Base-by-base conservation (phyloP, 2,797 vertebrate genomes). In the Helostoma temminkii region DNA sequence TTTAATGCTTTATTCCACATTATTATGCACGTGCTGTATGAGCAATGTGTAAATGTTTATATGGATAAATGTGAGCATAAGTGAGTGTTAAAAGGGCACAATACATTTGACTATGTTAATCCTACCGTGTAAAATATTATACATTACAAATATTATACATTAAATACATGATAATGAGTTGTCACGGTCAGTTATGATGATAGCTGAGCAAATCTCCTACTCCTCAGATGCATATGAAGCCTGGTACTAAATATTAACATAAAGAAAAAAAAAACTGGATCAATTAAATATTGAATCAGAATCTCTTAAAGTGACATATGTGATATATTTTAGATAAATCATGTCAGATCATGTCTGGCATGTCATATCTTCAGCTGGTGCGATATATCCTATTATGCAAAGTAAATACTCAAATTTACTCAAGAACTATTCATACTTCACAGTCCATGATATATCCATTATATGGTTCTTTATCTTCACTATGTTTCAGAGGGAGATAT, bases 31-130 rank as follows among this genome's bases (percentile, higher is more conserved):
- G 43, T 47, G 47, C 37, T 57, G 70, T 68, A 41, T 70, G 58
- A 76, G 65, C 34, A 39, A 58, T 71, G 77, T 79, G 80, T 81
- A 84, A 90, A 87, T 90, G 82, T 86, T 88, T 82, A 66, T 83
- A 85, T 68, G 77, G 53, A 67, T 76, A 76, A 85, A 65, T 72
- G 36, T 70, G 54, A 77, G 65, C 0, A 2, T 71, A 75, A 67
- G 65, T 68, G 41, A 50, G 37, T 71, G 66, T 81, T 84, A 78
- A 85, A 87, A 78, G 73, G 54, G 39, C 55, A 21, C 25, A 25
- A 49, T 81, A 46, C 19, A 50, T 71, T 82, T 70, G 18, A 56
- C 41, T 36, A 14, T 59, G 50, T 64, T 57, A 64, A 22, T 57
- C 49, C 52, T 45, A 45, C 21, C 1, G 28, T 74, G 47, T 58